Conservation (phyloP, 1,140 invertebrate species). For the Drosophila orosa region DNA sequence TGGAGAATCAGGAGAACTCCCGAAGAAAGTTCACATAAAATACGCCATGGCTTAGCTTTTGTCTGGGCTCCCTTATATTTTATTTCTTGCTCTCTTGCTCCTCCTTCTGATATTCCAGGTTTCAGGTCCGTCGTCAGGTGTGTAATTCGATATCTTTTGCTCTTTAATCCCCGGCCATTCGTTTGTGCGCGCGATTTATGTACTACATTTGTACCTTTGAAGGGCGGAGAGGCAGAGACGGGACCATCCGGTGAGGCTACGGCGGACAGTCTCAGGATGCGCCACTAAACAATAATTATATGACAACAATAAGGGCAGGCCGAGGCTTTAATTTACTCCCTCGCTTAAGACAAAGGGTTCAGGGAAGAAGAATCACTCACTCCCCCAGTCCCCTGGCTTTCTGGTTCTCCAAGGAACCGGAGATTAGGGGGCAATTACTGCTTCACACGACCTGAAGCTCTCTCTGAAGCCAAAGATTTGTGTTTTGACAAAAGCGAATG, state of each 20-base stretch:
- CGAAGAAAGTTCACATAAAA: slow-evolving; percentile 81
- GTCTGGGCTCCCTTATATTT: slow-evolving; percentile 49
- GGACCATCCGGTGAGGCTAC: slow-evolving; percentile 52
- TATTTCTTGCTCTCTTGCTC: background rate
- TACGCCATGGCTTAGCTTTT: slow-evolving; percentile 78
- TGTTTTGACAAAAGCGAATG: slow-evolving; percentile 66
- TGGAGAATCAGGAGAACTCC: slow-evolving; percentile 34
- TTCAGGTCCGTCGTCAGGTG: slow-evolving; percentile 74
- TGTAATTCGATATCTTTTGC: slow-evolving; percentile 84
- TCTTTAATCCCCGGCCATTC: slow-evolving; percentile 79
- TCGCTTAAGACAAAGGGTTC: slow-evolving; percentile 33
- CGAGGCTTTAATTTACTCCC: slow-evolving; percentile 33
- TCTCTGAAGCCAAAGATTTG: slow-evolving; percentile 42
- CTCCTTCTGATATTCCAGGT: slow-evolving; percentile 1
- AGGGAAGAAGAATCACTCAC: background rate
- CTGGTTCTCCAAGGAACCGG: background rate
- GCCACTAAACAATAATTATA: slow-evolving; percentile 83
- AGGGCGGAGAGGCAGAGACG: background rate
- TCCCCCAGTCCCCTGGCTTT: background rate
- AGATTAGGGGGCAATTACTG: slow-evolving; percentile 81
- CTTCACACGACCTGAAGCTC: slow-evolving; percentile 71
- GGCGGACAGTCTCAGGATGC: slow-evolving; percentile 69
- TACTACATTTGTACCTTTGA: slow-evolving; percentile 74
- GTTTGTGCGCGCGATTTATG: slow-evolving; percentile 83
- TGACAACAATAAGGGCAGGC: slow-evolving; percentile 72